A percentile compares a stretch with the other conserved stretches of the same genome.
These are phyloP conservation scores for Liposcelis brunnea DNA, from an alignment of 2,888 invertebrate species.

Conservation along the genomic window DNA sequence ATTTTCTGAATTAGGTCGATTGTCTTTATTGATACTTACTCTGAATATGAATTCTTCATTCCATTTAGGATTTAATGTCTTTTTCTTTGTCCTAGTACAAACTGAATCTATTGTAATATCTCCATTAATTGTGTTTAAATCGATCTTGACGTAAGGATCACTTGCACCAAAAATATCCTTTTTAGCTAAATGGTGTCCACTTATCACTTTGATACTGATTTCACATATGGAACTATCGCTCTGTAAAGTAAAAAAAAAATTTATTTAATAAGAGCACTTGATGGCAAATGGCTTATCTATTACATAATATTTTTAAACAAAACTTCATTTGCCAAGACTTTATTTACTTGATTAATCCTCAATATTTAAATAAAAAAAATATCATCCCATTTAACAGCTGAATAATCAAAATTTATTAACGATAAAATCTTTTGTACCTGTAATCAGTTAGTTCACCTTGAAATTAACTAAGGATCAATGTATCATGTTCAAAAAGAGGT, in stretches of 20 bases:
- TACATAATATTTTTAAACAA: background rate
- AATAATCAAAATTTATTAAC: too few species aligned
- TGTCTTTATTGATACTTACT: constrained; percentile 39
- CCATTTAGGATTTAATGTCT: constrained; percentile 95
- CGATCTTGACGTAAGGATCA: constrained; percentile 93
- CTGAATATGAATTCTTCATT: constrained; percentile 93
- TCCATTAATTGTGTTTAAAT: constrained; percentile 67
- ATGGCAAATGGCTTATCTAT: background rate
- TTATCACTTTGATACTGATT: constrained; percentile 67
- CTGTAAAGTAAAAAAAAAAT: constrained; percentile 19
- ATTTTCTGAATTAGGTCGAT: too few species aligned
- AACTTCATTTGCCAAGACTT: too few species aligned
- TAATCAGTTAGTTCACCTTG: too few species aligned
- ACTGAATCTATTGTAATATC: constrained; percentile 83
- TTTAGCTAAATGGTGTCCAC: constrained; percentile 83
- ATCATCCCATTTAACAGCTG: too few species aligned
- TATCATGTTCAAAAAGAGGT: too few species aligned
- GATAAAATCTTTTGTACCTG: too few species aligned
- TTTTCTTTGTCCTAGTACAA: constrained; percentile 91
- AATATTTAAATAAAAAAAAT: too few species aligned
- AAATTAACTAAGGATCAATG: too few species aligned
- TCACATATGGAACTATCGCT: constrained; percentile 50
- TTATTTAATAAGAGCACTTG: background rate
- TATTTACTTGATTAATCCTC: too few species aligned
- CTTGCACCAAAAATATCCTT: constrained; percentile 99